These are phyloP conservation scores for Dusona sp. DNA, from an alignment of 2,888 invertebrate species.

Conservation along the genomic window DNA sequence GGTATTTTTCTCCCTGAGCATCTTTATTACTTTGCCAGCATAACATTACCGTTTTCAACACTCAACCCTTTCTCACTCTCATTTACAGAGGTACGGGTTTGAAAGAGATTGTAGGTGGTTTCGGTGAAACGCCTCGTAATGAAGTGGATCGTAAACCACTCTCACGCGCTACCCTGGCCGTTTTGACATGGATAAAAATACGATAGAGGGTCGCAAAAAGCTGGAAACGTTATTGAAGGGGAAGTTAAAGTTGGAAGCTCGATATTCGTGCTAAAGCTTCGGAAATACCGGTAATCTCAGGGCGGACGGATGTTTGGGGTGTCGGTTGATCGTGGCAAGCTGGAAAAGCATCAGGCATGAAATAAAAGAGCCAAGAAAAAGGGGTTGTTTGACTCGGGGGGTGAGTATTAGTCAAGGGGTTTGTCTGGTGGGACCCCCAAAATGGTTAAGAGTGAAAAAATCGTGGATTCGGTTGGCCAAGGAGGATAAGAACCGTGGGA, in stretches of 20 bases:
- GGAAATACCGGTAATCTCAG: conserved; percentile 22
- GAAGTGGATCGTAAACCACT: conserved; percentile 44
- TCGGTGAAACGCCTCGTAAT: conserved; percentile 41
- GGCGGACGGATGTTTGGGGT: conserved; percentile 27
- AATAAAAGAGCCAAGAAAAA: conserved; percentile 25
- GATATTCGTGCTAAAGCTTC: not conserved
- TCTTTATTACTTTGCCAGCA: conserved; percentile 22
- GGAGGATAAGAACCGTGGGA: conserved; percentile 53
- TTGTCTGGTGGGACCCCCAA: conserved; percentile 30
- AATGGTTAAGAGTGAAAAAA: conserved; percentile 40
- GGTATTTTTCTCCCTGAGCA: conserved; percentile 8
- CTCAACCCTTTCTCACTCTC: not conserved
- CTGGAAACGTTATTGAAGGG: conserved; percentile 21
- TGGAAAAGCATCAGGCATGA: conserved; percentile 23
- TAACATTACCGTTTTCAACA: conserved; percentile 26
- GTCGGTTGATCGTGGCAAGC: conserved; percentile 21
- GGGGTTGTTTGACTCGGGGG: conserved; percentile 23
- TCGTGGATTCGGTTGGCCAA: conserved; percentile 61
- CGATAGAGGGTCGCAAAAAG: conserved; percentile 4
- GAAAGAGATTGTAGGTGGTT: conserved; percentile 5
- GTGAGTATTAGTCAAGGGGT: not conserved
- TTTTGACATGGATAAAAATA: conserved; percentile 12
- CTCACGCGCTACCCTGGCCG: not conserved
- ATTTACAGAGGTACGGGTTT: not conserved
- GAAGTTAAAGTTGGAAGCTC: not conserved